A percentile compares a stretch with the other conserved stretches of the same genome.
These are phyloP conservation scores for Charaxes varanes DNA, from an alignment of 1,140 invertebrate genomes.

Conservation along the genomic window DNA sequence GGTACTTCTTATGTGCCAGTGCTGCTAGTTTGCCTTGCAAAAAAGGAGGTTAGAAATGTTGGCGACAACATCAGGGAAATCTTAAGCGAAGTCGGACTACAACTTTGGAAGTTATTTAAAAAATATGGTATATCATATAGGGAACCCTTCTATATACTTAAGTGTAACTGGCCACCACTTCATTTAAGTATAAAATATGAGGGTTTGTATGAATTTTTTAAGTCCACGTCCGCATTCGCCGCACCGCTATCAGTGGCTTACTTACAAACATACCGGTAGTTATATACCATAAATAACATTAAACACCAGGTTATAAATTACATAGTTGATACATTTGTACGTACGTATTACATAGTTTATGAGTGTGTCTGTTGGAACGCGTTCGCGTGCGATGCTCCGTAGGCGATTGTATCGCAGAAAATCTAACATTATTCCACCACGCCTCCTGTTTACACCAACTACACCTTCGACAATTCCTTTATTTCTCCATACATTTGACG, in stretches of 20 bases:
- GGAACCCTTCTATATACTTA: too few relatives aligned
- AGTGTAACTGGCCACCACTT: too few relatives aligned
- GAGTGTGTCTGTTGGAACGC: constrained; percentile 14
- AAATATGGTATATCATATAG: too few relatives aligned
- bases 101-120: too few relatives aligned
- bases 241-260: constrained; percentile 16
- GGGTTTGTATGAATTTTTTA: constrained; percentile 4
- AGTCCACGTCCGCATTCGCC: constrained; percentile 5
- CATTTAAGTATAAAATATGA: not conserved
- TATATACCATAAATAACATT: constrained; percentile 21
- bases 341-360: constrained; percentile 13
- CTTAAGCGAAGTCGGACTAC: too few relatives aligned
- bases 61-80: too few relatives aligned
- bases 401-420: constrained; percentile 5
- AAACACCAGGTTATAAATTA: constrained; percentile 17
- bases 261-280: constrained; percentile 14
- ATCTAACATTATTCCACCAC: constrained; percentile 11
- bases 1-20: too few relatives aligned
- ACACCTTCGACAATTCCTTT: not conserved
- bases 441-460: constrained; percentile 6
- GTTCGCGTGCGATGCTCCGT: constrained; percentile 13
- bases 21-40: too few relatives aligned
- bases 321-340: constrained; percentile 11
- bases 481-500: not conserved
- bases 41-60: too few relatives aligned